These are phyloP conservation scores for Drosophila multiciliata DNA, from an alignment of 2,888 invertebrate genomes.

Conservation along the genomic window DNA sequence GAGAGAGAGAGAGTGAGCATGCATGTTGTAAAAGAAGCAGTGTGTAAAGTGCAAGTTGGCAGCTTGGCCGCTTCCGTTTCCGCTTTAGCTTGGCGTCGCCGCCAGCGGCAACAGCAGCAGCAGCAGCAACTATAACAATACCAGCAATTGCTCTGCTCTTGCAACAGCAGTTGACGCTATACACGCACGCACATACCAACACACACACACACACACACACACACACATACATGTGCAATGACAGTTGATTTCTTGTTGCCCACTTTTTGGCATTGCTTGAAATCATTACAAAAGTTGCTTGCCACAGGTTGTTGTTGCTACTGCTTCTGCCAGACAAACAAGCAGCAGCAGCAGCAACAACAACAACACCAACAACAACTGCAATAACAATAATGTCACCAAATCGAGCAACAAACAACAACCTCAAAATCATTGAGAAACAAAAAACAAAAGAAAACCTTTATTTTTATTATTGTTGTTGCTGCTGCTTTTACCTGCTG, in stretches of 20 bases:
- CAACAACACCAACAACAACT: constrained; percentile 18
- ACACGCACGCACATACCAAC: constrained; percentile 6
- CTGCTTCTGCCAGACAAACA: constrained; percentile 14
- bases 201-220: neutral
- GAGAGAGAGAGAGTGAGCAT: neutral
- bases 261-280: constrained; percentile 55
- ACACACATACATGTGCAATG: constrained; percentile 1
- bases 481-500: constrained; percentile 27
- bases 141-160: constrained; percentile 30
- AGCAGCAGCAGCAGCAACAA: constrained; percentile 4
- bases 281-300: constrained; percentile 57
- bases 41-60: constrained; percentile 71
- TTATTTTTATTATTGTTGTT: constrained; percentile 15
- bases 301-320: constrained; percentile 54
- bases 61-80: constrained; percentile 71
- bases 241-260: constrained; percentile 49
- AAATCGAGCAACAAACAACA: constrained; percentile 19
- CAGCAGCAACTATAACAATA: constrained; percentile 28
- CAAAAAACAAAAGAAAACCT: constrained; percentile 14
- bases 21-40: constrained; percentile 51
- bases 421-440: constrained; percentile 48
- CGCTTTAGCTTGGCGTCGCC: constrained; percentile 58
- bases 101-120: constrained; percentile 42
- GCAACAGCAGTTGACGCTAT: constrained; percentile 51
- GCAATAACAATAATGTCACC: constrained; percentile 51